These are phyloP conservation scores for Onchidella celtica DNA, from an alignment of 2,888 invertebrate species.

Conservation along the genomic window DNA sequence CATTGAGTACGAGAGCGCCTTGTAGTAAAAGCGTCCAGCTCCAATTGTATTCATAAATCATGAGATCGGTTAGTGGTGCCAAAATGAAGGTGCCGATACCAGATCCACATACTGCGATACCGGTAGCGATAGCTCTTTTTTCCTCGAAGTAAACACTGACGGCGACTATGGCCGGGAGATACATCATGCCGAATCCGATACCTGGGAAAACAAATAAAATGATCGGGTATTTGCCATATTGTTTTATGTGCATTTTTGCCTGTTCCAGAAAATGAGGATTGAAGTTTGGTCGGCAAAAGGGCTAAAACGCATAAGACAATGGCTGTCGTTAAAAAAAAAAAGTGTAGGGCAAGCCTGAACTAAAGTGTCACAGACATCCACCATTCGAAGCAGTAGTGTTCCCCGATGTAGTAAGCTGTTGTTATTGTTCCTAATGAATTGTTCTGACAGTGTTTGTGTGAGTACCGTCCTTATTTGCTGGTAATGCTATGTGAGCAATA, in stretches of 20 bases:
- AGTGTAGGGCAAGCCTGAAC: not conserved
- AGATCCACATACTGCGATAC: conserved; percentile 97
- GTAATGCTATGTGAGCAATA: too few relatives aligned
- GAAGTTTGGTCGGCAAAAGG: not conserved
- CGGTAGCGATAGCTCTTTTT: conserved; percentile 96
- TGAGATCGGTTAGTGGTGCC: conserved; percentile 87
- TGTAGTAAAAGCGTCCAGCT: conserved; percentile 85
- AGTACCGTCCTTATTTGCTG: too few relatives aligned
- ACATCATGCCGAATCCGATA: conserved; percentile 95
- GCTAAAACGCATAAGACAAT: not conserved
- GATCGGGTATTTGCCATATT: too few relatives aligned
- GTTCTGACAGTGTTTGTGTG: too few relatives aligned
- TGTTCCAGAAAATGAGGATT: not conserved
- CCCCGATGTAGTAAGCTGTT: too few relatives aligned
- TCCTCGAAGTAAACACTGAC: conserved; percentile 98
- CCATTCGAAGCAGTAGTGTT: not conserved
- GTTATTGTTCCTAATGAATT: too few relatives aligned
- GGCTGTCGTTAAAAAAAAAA: not conserved
- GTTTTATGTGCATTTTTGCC: not conserved
- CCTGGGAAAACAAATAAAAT: too few relatives aligned
- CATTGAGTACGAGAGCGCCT: conserved; percentile 89
- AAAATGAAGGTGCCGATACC: conserved; percentile 96
- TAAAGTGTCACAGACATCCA: not conserved
- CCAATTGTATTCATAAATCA: conserved; percentile 88
- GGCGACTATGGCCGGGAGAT: conserved; percentile 96